Conservation (phyloP, 2,888 invertebrate species). For the Temnothorax unifasciatus region DNA sequence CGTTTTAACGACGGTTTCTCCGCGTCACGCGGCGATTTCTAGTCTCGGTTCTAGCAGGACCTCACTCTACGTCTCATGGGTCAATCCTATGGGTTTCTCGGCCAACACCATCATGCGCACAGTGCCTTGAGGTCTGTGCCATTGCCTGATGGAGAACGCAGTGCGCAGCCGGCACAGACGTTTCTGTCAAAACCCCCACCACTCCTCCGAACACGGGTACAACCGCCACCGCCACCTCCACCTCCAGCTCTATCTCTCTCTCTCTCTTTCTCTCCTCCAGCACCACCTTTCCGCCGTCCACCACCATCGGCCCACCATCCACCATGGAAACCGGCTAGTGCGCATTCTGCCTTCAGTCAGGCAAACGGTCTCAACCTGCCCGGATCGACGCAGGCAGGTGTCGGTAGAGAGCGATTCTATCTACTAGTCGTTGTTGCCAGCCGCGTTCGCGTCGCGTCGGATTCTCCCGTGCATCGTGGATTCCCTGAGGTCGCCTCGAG, state of each 20-base stretch:
- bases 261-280: conserved; percentile 40
- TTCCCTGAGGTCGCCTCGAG: conserved; percentile 27
- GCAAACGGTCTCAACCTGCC: conserved; percentile 77
- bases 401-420: conserved; percentile 47
- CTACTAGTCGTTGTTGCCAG: conserved; percentile 55
- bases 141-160: conserved; percentile 73
- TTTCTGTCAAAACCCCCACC: conserved; percentile 75
- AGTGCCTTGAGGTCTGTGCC: conserved; percentile 66
- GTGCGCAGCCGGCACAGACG: conserved; percentile 76
- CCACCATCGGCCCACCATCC: conserved; percentile 71
- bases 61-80: conserved; percentile 31
- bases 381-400: conserved; percentile 72
- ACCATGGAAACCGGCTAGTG: conserved; percentile 79
- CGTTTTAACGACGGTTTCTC: not conserved
- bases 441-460: conserved; percentile 45
- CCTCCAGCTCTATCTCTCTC: conserved; percentile 58
- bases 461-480: conserved; percentile 26
- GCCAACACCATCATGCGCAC: conserved; percentile 59
- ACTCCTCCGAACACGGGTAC: conserved; percentile 64
- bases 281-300: conserved; percentile 47
- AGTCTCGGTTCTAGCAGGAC: not conserved
- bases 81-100: conserved; percentile 43
- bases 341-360: conserved; percentile 82
- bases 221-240: conserved; percentile 53
- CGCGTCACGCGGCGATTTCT: not conserved